Evolutionary conservation across 2,113 vertebrate species (phyloP).

Genomic region (Melanostigma gelatinosum): DNA sequence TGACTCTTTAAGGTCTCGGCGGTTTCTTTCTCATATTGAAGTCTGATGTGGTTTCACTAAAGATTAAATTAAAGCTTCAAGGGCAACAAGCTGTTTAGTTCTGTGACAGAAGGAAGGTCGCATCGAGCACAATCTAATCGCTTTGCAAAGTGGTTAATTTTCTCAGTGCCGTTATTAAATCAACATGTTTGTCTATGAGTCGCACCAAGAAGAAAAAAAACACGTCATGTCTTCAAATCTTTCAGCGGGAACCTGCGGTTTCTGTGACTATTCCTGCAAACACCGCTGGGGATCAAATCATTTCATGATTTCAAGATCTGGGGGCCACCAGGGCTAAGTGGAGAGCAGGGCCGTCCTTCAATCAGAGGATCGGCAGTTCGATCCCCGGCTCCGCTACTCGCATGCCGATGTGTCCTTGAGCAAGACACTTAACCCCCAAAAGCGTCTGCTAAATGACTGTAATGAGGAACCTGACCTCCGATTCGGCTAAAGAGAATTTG

Average conservation of each 20-base stretch:
- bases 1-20: not conserved
- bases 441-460: too few relatives aligned
- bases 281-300: conserved; percentile 25
- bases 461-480: conserved; percentile 17
- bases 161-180: conserved; percentile 32
- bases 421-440: too few relatives aligned
- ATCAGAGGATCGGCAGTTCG: too few relatives aligned
- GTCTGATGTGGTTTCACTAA: not conserved
- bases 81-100: conserved; percentile 18
- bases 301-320: conserved; percentile 29
- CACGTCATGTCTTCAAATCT: conserved; percentile 1
- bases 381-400: too few relatives aligned
- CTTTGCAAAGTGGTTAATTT: conserved; percentile 29
- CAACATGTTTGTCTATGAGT: conserved; percentile 24
- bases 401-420: too few relatives aligned
- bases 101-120: not conserved
- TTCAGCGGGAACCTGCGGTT: not conserved
- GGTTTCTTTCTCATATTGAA: conserved; percentile 14
- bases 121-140: conserved; percentile 35
- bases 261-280: conserved; percentile 34
- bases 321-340: too few relatives aligned
- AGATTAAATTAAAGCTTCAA: conserved; percentile 9
- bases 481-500: not conserved
- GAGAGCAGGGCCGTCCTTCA: too few relatives aligned
- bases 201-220: conserved; percentile 2